Percentiles rank a stretch among this genome's conserved stretches.
Conservation (phyloP, 2,113 vertebrate species). For the Ceyx margarethae region DNA sequence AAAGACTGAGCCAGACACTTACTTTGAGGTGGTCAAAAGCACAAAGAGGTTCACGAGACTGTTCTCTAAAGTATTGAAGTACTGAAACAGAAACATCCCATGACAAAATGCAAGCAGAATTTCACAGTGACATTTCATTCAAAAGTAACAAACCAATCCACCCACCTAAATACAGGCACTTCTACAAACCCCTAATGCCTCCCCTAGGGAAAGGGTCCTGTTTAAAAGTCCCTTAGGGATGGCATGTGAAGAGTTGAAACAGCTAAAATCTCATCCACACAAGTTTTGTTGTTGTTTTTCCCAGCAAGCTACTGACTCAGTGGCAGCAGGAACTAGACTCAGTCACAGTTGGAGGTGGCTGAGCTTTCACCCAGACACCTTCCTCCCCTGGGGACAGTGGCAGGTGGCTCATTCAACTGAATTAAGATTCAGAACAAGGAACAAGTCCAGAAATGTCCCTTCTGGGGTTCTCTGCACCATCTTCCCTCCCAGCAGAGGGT, state of each 20-base stretch:
- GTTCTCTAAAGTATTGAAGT: slow-evolving; percentile 94
- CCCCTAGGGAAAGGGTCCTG: not conserved
- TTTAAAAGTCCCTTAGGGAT: not conserved
- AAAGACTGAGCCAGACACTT: slow-evolving; percentile 63
- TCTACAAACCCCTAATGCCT: not conserved
- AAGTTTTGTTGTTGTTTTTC: not conserved
- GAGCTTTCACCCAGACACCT: not conserved
- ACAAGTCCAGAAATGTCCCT: not conserved
- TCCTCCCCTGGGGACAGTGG: not conserved
- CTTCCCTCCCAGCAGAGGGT: not conserved
- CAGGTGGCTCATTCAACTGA: not conserved
- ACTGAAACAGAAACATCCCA: slow-evolving; percentile 74
- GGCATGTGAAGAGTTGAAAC: not conserved
- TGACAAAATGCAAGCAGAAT: not conserved
- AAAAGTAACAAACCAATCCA: not conserved
- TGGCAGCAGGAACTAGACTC: not conserved
- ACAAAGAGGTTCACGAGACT: slow-evolving; percentile 97
- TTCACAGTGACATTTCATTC: not conserved
- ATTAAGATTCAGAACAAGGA: not conserved
- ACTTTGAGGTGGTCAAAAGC: slow-evolving; percentile 98
- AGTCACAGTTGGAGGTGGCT: not conserved
- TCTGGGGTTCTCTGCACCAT: not conserved
- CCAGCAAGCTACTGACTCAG: not conserved
- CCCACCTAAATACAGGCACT: not conserved
- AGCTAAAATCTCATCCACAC: not conserved